Base-by-base conservation (phyloP, 2,797 vertebrate species). In the Gallinago solitaria region DNA sequence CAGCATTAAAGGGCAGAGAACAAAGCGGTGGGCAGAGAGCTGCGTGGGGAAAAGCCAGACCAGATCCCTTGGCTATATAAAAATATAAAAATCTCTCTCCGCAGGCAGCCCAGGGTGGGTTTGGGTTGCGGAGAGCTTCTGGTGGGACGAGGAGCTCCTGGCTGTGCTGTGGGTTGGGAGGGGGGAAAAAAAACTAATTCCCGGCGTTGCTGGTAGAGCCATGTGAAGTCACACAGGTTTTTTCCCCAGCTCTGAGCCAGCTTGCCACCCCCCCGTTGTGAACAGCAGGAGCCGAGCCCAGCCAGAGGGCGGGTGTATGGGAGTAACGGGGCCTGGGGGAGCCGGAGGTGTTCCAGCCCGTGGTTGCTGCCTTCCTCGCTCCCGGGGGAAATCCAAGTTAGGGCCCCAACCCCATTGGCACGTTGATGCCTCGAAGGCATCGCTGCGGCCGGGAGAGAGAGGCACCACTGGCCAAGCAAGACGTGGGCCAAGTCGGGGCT, bases 261-360 rank as follows among this genome's bases (percentile, higher is more conserved):
- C 53, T 73, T n/a, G n/a, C n/a, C n/a, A n/a, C n/a, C n/a, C n/a
- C n/a, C 35, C 33, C 9, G 2, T 1, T 0, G 2, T 0, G 47
- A 47, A 7, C 20, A 51, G 71, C 50, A 21, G 24, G 23, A 28
- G 63, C 39, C 14, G 41, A 41, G 57, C 35, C 4, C 17, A 11
- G 37, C 1, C 2, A 45, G 21, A 47, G 20, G 12, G 10, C 20
- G 64, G 37, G 14, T 0, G 11, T 19, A 1, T 0, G 16, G 63
- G 21, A 68, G 33, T 37, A 8, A 18, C 8, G 56, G 54, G 35
- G 35, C 1, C 27, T 5, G 3, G 27, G 39, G 53, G 25, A 60
- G 25, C 84, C 11, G 74, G 18, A 12, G 12, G 43, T 0, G 23
- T 33, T 7, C 10, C 5, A 35, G 51, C 27, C 24, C 39, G 4